A percentile compares a stretch with the other conserved stretches of the same genome.
These are phyloP conservation scores for Phoebastria nigripes DNA, from an alignment of 2,797 vertebrate genomes.

Conservation along the genomic window DNA sequence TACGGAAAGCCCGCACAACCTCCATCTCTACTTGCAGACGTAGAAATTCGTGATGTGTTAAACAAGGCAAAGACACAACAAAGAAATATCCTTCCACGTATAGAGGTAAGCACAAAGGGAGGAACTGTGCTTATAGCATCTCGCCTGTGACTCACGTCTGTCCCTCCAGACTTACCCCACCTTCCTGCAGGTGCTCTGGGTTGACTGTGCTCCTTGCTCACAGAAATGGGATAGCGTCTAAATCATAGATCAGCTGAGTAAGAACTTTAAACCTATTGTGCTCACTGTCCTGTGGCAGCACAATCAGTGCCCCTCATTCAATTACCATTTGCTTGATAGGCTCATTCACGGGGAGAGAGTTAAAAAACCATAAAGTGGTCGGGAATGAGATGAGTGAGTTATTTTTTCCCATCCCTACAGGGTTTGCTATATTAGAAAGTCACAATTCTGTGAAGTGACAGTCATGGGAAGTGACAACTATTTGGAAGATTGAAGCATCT, in stretches of 20 bases:
- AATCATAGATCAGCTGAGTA: rapidly evolving
- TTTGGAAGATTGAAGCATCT: constrained; percentile 47
- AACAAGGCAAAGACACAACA: neutral
- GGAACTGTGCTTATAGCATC: neutral
- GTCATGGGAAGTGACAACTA: constrained; percentile 53
- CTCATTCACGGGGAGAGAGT: neutral
- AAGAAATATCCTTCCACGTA: neutral
- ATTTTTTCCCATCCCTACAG: constrained; percentile 18
- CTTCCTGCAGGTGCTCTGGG: neutral
- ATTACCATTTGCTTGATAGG: neutral
- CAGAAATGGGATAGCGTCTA: neutral
- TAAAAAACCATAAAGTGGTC: neutral
- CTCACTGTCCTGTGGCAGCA: neutral
- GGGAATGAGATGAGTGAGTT: neutral
- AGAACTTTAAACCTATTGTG: neutral
- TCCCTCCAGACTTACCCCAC: neutral
- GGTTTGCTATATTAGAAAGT: constrained; percentile 31
- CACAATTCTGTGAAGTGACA: constrained; percentile 9
- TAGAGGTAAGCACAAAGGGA: neutral
- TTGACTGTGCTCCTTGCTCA: neutral
- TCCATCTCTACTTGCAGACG: neutral
- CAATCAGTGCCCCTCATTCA: neutral
- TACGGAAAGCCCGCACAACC: neutral
- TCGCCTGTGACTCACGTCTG: neutral
- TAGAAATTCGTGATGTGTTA: neutral